phyloP scores from a whole-genome alignment of 2,888 invertebrate species.

The Nycteola revayana region DNA sequence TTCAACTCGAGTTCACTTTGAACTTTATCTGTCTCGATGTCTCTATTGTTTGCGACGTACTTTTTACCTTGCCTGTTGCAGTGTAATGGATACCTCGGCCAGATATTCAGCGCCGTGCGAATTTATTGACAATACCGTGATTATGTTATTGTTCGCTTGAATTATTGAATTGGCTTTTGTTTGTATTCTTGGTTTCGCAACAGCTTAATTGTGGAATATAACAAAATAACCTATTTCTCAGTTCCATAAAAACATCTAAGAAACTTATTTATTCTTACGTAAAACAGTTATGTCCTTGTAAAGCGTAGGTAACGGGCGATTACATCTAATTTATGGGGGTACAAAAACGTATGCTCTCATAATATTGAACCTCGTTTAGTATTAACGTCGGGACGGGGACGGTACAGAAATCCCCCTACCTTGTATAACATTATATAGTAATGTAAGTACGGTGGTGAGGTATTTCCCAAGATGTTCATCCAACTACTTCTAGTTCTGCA shows the following conservation, averaged over 20 bases:
- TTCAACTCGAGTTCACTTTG: conserved; percentile 30
- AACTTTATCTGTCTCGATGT: conserved; percentile 33
- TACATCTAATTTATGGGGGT: conserved; percentile 8
- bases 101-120: conserved; percentile 1
- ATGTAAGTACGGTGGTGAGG: conserved; percentile 28
- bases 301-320: conserved; percentile 11
- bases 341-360: conserved; percentile 7
- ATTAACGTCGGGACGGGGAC: conserved; percentile 29
- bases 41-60: conserved; percentile 27
- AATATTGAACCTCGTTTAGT: conserved; percentile 34
- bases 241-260: neutral
- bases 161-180: conserved; percentile 1
- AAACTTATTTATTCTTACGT: conserved; percentile 6
- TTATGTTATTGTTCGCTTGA: conserved; percentile 3
- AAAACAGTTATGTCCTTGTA: conserved; percentile 9
- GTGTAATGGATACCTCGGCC: conserved; percentile 11
- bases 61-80: conserved; percentile 23
- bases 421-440: conserved; percentile 43
- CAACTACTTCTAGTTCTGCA: conserved; percentile 35
- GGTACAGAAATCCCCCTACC: conserved; percentile 33
- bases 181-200: neutral
- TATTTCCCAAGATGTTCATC: conserved; percentile 48
- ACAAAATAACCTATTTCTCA: neutral
- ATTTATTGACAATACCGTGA: conserved; percentile 7
- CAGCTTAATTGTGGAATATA: too few species aligned